Base-by-base conservation (phyloP, 2,113 vertebrate genomes). In the Collichthys lucidus region DNA sequence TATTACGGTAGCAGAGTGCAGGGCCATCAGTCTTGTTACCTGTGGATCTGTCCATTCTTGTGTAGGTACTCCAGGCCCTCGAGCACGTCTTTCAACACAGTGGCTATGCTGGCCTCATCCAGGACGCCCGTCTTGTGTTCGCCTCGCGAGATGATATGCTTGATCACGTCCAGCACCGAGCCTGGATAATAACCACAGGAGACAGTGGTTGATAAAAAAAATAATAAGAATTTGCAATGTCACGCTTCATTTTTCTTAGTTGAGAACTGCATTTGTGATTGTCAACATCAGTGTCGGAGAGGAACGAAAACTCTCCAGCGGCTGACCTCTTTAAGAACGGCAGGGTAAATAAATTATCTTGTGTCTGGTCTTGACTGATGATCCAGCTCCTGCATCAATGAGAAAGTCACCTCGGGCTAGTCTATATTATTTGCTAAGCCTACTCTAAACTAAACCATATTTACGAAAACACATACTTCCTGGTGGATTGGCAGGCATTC, bases 11-110 rank as follows among this genome's bases (percentile, higher is more conserved):
- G 35, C 49, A 53, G 10, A 3, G 50, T 16, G 14, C 8, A 40
- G 20, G 24, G 26, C 17, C 35, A 31, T 20, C 20, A 26, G 53
- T 24, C 14, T 12, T 15, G 42, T 53, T 94, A 99, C 98, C 98
- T 98, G 94, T 99, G 98, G 85, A 99, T 98, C 92, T 99, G 98
- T 35, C 98, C 98, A 0, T 99, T 99, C 94, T 98, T 98, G 92
- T 99, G 98, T 24, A 99, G 91, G 77, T 99, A 99, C 81, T 99
- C 98, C 84, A 99, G 86, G 1, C 97, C 98, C 44, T 98, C 97
- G 14, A 99, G 92, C 64, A 99, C 98, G 67, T 99, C 98, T 84
- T 94, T 98, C 63, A 99, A 93, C 82, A 99, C 96, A 0, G 97
- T 98, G 76, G 98, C 98, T 88, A 99, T 99, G 87, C 96, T 96